phyloP scores from a whole-genome alignment of 2,113 vertebrate species.

The Platichthys stellatus region DNA sequence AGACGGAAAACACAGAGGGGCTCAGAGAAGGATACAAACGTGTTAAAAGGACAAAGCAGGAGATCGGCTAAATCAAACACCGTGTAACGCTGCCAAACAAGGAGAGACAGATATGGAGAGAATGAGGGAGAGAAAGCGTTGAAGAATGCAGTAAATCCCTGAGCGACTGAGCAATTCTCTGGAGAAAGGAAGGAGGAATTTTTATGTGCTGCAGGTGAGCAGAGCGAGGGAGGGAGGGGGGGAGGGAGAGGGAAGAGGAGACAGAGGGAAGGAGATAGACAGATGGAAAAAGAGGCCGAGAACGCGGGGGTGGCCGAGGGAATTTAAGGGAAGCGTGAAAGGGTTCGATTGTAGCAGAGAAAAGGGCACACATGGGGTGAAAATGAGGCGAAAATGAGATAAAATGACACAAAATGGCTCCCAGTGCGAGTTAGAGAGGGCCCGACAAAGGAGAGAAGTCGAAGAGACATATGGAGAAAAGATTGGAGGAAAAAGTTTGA shows the following conservation, averaged over 20 bases:
- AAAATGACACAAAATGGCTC: constrained; percentile 66
- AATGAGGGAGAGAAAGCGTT: constrained; percentile 65
- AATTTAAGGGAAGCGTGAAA: constrained; percentile 74
- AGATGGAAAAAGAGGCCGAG: constrained; percentile 73
- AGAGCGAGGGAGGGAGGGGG: constrained; percentile 70
- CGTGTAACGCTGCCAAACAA: constrained; percentile 69
- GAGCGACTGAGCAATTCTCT: constrained; percentile 80
- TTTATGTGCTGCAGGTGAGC: constrained; percentile 89
- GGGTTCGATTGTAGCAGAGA: constrained; percentile 67
- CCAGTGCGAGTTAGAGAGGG: constrained; percentile 29
- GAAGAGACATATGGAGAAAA: constrained; percentile 59
- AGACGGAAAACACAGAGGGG: constrained; percentile 53
- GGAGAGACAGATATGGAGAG: constrained; percentile 67
- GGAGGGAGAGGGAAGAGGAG: constrained; percentile 59
- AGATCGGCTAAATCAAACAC: constrained; percentile 51
- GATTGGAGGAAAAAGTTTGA: constrained; percentile 47
- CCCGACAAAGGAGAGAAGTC: constrained; percentile 8
- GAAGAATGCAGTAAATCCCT: constrained; percentile 86
- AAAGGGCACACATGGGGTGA: constrained; percentile 60
- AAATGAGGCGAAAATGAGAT: constrained; percentile 63
- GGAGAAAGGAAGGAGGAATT: constrained; percentile 86
- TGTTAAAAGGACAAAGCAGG: constrained; percentile 74
- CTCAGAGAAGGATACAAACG: constrained; percentile 66
- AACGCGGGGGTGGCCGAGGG: constrained; percentile 73
- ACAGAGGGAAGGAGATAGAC: constrained; percentile 58